Conservation (phyloP, 1,140 invertebrate species). For the Macrosteles quadrilineatus region DNA sequence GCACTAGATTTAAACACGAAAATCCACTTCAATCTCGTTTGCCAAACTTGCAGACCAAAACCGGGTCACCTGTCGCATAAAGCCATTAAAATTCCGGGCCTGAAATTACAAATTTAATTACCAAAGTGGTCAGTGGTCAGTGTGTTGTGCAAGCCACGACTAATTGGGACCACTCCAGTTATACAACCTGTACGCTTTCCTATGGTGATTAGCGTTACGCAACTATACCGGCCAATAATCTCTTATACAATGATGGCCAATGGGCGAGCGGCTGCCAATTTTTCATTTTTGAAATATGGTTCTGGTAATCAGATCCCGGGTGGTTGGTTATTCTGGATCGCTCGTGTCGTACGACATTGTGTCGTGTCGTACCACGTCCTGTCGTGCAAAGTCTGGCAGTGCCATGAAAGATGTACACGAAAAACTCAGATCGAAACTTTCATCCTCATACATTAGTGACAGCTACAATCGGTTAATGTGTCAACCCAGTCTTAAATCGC, state of each 20-base stretch:
- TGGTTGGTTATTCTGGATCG: too few relatives aligned
- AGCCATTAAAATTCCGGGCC: conserved; percentile 10
- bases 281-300: conserved; percentile 7
- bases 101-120: conserved; percentile 21
- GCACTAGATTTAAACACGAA: too few relatives aligned
- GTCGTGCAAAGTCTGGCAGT: too few relatives aligned
- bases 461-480: too few relatives aligned
- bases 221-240: background rate
- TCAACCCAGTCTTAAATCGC: too few relatives aligned
- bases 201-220: conserved; percentile 12
- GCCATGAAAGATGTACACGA: too few relatives aligned
- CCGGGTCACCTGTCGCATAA: background rate
- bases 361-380: too few relatives aligned
- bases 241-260: conserved; percentile 13
- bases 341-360: too few relatives aligned
- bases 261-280: background rate
- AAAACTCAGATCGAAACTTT: too few relatives aligned
- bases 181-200: conserved; percentile 16
- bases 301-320: background rate
- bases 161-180: conserved; percentile 10
- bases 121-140: conserved; percentile 19
- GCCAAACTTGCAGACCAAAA: too few relatives aligned
- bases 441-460: too few relatives aligned
- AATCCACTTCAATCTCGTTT: too few relatives aligned
- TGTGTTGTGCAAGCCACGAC: background rate